These are phyloP conservation scores for Hyalella azteca DNA, from an alignment of 2,888 invertebrate species.

Conservation along the genomic window DNA sequence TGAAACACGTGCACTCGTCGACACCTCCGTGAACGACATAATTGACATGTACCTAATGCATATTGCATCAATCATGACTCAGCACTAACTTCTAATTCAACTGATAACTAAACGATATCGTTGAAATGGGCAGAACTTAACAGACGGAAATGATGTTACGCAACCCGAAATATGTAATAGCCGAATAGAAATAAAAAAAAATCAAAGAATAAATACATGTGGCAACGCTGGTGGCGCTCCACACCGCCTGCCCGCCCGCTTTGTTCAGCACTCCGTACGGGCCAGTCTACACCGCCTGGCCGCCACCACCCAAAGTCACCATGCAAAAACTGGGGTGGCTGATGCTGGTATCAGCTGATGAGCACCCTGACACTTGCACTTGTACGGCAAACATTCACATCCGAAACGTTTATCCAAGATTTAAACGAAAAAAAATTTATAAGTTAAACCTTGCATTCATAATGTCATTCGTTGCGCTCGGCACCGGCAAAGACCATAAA, in stretches of 20 bases:
- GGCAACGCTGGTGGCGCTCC: slow-evolving; percentile 50
- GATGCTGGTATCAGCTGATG: slow-evolving; percentile 59
- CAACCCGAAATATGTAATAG: not conserved
- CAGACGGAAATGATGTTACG: not conserved
- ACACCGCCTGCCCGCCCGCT: slow-evolving; percentile 57
- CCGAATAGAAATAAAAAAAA: slow-evolving; percentile 28
- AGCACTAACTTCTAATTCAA: no score
- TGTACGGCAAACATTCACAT: slow-evolving; percentile 28
- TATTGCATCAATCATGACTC: slow-evolving; percentile 47
- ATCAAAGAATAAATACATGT: slow-evolving; percentile 42
- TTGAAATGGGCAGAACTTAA: no score
- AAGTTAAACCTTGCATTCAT: not conserved
- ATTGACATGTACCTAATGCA: slow-evolving; percentile 58
- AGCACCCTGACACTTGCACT: slow-evolving; percentile 46
- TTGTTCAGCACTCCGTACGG: slow-evolving; percentile 33
- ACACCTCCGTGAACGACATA: slow-evolving; percentile 57
- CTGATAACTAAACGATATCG: no score
- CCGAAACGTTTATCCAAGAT: no score
- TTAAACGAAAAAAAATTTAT: slow-evolving; percentile 5
- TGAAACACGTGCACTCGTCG: slow-evolving; percentile 56
- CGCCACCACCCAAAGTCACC: slow-evolving; percentile 55
- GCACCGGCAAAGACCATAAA: not conserved
- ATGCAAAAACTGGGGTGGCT: slow-evolving; percentile 59
- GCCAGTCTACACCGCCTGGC: slow-evolving; percentile 51
- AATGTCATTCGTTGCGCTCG: slow-evolving; percentile 6